A percentile compares a stretch with the other conserved stretches of the same genome.
phyloP scores from a whole-genome alignment of 1,140 invertebrate species.

The Bombus pyrosoma region DNA sequence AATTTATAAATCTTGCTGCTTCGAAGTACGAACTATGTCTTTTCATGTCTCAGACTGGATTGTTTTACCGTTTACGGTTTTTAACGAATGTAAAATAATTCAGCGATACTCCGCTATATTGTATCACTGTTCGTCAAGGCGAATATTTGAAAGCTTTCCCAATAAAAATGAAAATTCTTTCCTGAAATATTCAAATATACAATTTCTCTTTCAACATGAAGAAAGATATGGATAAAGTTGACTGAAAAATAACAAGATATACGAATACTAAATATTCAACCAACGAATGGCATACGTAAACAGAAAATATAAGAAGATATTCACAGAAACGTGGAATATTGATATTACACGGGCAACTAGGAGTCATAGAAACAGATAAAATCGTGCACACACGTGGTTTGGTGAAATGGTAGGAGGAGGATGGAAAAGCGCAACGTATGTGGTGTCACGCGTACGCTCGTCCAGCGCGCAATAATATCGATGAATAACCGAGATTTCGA shows the following conservation, averaged over 20 bases:
- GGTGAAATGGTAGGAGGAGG: not conserved
- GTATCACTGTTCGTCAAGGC: too few species aligned
- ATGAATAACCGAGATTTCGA: slow-evolving; percentile 39
- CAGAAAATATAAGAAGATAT: not conserved
- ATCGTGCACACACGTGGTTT: not conserved
- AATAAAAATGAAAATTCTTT: too few species aligned
- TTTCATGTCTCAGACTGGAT: too few species aligned
- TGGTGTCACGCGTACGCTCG: not conserved
- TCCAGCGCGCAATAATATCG: slow-evolving; percentile 26
- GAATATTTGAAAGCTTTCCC: too few species aligned
- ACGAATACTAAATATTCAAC: not conserved
- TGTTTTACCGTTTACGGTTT: too few species aligned
- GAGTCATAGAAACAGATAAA: not conserved
- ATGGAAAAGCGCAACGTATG: not conserved
- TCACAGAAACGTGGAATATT: not conserved
- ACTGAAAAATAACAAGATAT: not conserved
- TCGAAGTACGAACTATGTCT: not conserved
- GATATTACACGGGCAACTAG: not conserved
- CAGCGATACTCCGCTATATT: too few species aligned
- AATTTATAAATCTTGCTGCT: not conserved
- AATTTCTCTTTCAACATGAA: not conserved
- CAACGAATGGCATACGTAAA: not conserved
- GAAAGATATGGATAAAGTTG: not conserved
- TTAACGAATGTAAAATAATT: too few species aligned
- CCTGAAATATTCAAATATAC: too few species aligned